Evolutionary conservation across 1,140 invertebrate species (phyloP), one percentile per base, ranked within the genome.

Genomic region (Thaumatotibia leucotreta): DNA sequence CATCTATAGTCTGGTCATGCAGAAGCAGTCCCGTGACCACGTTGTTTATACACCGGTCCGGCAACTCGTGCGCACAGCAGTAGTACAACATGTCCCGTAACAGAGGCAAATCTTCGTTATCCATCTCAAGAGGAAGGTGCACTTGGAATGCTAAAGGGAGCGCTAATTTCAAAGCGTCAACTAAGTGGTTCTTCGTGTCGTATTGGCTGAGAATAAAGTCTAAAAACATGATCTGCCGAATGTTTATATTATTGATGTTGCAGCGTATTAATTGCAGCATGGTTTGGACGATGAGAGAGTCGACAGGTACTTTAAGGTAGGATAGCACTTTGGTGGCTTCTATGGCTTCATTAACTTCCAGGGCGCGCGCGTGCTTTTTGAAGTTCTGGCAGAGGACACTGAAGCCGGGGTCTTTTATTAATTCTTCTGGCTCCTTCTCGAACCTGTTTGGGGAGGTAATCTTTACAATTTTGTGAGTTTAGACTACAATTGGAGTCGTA

Each of bases 131-230:
- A 10, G 89, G 80, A 9, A 95, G 58, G 67, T 93, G 91, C 3
- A 92, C 89, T 78, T 94, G 92, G 78, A 95, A 95, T 1, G 93
- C 92, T 11, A 94, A 75, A 0, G 94, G 94, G 17, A 95, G 66
- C 4, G 94, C 94, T 6, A 93, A 80, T 68, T 90, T 86, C 4
- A 95, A 70, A 1, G 94, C 93, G 58, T 94, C 91, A 0, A 92
- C 86, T 14, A 95, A 80, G 70, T 94, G 92, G 35, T 92, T 92
- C 9, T 82, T 83, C 1, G 35, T 63, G 1, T 86, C 76, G 61
- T 82, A 84, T 61, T 79, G 79, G 1, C 69, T 61, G 1, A 95
- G 73, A 24, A 95, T 67, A 77, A 92, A 93, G 72, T 93, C 85
- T 14, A 94, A 61, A 77, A 93, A 94, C 61, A 93, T 92, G 54